Conservation (phyloP, 2,113 vertebrate species). For the Spea multiplicata region DNA sequence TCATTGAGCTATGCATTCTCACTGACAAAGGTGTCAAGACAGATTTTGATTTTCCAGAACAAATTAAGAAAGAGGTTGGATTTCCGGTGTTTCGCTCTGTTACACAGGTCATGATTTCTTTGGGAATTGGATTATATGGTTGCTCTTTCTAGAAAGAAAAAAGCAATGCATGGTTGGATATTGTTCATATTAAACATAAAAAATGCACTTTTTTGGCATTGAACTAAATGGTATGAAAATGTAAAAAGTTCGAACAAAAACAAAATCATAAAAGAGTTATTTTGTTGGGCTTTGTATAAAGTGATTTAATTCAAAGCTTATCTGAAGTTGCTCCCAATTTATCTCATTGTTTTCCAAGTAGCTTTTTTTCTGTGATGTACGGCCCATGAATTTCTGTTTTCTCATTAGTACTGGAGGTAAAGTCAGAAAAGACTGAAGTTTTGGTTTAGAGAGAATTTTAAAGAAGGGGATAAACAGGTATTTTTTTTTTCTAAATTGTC, state of each 20-base stretch:
- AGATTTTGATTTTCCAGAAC: slow-evolving; percentile 5
- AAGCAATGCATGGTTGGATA: neutral
- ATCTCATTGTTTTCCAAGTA: neutral
- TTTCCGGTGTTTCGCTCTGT: slow-evolving; percentile 10
- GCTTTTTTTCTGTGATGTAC: neutral
- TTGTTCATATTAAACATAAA: neutral
- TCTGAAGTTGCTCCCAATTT: neutral
- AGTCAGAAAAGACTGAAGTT: neutral
- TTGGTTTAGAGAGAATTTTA: too few species aligned
- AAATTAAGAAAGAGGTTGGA: neutral
- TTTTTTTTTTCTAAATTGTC: too few species aligned
- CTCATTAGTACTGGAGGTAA: neutral
- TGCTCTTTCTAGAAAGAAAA: neutral
- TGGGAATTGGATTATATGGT: slow-evolving; percentile 6
- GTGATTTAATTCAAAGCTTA: neutral
- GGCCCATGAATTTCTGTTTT: neutral
- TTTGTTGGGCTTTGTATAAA: neutral
- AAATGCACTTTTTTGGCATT: slow-evolving; percentile 2
- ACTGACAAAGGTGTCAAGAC: slow-evolving; percentile 4
- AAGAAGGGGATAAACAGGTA: too few species aligned
- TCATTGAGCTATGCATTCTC: neutral
- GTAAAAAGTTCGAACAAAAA: neutral
- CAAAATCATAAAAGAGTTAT: slow-evolving; percentile 1
- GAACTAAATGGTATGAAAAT: neutral
- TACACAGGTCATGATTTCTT: slow-evolving; percentile 13